A percentile compares a stretch with the other conserved stretches of the same genome.
These are phyloP conservation scores for Anguilla pacifica DNA, from an alignment of 2,797 vertebrate genomes.

Conservation along the genomic window DNA sequence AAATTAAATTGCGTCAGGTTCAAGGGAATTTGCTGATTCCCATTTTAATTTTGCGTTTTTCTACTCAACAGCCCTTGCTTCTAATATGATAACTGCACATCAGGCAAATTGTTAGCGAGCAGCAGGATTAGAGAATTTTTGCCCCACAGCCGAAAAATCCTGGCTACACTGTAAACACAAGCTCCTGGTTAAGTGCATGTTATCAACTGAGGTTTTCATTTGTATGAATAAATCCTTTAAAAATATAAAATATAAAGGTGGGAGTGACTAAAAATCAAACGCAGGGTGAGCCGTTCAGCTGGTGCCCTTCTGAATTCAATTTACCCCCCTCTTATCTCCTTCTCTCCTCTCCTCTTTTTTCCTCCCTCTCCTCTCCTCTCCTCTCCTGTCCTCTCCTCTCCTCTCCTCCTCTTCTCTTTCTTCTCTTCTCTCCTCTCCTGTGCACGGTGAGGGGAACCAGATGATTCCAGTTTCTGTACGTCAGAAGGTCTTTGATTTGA, in stretches of 20 bases:
- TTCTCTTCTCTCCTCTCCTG: neutral
- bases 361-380: neutral
- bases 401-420: neutral
- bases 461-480: neutral
- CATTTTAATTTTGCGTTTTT: constrained; percentile 30
- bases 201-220: neutral
- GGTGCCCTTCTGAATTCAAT: neutral
- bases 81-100: constrained; percentile 12
- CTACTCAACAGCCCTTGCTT: constrained; percentile 39
- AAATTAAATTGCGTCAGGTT: constrained; percentile 42
- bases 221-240: neutral
- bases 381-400: neutral
- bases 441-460: neutral
- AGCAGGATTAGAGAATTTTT: neutral
- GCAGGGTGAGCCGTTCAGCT: neutral
- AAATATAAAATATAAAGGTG: neutral
- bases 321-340: neutral
- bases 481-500: neutral
- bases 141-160: neutral
- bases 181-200: neutral
- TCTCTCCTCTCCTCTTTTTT: neutral
- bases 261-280: neutral
- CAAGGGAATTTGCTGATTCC: constrained; percentile 54
- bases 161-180: neutral
- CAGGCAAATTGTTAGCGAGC: neutral